These are phyloP conservation scores for Poecilia wingei DNA, from an alignment of 2,797 vertebrate species.

Conservation along the genomic window DNA sequence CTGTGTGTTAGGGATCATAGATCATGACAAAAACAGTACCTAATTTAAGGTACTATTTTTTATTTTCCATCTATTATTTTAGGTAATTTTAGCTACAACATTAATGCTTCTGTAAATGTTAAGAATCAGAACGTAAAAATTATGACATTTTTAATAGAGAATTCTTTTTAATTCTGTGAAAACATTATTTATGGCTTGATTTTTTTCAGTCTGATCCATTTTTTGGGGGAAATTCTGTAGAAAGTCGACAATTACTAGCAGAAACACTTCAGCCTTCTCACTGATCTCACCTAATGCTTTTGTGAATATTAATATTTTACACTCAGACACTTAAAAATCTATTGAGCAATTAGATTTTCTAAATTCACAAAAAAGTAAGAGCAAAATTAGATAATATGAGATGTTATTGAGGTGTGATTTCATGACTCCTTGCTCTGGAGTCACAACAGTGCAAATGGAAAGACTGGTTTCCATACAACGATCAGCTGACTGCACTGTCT, in stretches of 20 bases:
- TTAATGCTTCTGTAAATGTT: neutral
- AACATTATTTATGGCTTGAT: neutral
- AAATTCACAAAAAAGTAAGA: neutral
- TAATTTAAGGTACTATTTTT: neutral
- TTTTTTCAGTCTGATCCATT: neutral
- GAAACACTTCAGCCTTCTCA: neutral
- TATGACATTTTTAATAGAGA: neutral
- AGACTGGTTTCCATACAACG: neutral
- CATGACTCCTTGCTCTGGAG: neutral
- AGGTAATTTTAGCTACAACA: neutral
- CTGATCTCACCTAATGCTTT: neutral
- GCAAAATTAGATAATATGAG: neutral
- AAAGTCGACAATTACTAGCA: neutral
- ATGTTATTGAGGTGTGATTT: neutral
- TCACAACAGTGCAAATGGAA: neutral
- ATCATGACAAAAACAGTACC: neutral
- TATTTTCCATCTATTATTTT: neutral
- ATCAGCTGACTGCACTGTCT: neutral
- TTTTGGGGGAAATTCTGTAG: neutral
- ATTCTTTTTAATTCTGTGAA: neutral
- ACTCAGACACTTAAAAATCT: neutral
- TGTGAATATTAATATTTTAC: neutral
- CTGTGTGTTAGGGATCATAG: neutral
- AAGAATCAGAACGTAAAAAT: neutral
- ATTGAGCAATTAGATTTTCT: neutral